Evolutionary conservation across 2,888 invertebrate genomes (phyloP), one percentile per base, ranked within the genome.

Genomic region (Platypus cylindrus): DNA sequence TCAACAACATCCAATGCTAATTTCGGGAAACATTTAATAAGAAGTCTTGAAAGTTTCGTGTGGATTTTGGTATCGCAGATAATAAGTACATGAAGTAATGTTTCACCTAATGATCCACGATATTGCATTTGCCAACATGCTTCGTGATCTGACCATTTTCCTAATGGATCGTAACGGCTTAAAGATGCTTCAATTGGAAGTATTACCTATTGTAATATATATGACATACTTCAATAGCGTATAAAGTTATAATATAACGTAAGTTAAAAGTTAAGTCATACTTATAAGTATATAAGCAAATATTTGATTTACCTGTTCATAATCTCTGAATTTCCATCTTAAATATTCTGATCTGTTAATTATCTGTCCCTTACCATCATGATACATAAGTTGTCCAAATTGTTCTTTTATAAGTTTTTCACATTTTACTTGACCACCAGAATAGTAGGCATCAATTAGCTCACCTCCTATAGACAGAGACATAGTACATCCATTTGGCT

Each of bases 41-140:
- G 64, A 3, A 89, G 83, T 45, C 91, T 74, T 0, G 94, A 94
- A 36, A 98, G 67, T 47, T 82, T 70, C 0, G 81, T 83, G 41
- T 71, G 67, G 38, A 77, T 73, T 60, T 85, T 80, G 1, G 90
- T 90, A 59, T 93, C 91, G 58, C 93, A 87, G 48, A 95, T 90
- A 45, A 94, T 90, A 33, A 95, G 71, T 3, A 98, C 83, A 55
- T 98, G 97, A 8, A 98, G 69, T 2, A 95, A 66, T 3, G 87
- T 90, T 65, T 98, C 97, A 0, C 97, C 97, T 1, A 97, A 67
- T 0, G 91, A 87, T 0, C 97, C 97, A 8, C 97, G 71, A 56
- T 87, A 89, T 53, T 89, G 85, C 82, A 98, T 86, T 60, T 93
- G 89, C 97, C 97, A 98, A 58, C 95, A 94, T 0, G 93, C 93